A percentile compares a stretch with the other conserved stretches of the same genome.
phyloP scores from a whole-genome alignment of 2,888 invertebrate species.

The Caenorhabditis sulstoni region DNA sequence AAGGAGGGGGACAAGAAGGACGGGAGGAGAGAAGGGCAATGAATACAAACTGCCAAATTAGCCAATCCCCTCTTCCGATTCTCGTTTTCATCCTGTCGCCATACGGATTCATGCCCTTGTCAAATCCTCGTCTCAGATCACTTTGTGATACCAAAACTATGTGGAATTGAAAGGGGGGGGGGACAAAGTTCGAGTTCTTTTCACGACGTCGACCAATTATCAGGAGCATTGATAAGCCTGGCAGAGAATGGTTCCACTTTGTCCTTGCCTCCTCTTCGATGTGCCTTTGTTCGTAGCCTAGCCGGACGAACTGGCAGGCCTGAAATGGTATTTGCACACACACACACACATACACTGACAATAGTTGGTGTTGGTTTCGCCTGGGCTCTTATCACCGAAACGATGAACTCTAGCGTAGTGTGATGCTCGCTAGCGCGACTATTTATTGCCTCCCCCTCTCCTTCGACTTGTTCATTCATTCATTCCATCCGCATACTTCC shows the following conservation, averaged over 20 bases:
- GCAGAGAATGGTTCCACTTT: constrained; percentile 26
- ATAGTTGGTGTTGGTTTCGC: background rate
- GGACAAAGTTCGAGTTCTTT: constrained; percentile 3
- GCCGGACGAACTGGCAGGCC: too few species aligned
- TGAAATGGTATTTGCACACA: constrained; percentile 13
- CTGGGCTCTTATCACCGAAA: constrained; percentile 27
- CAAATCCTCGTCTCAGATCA: too few species aligned
- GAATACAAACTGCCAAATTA: constrained; percentile 34
- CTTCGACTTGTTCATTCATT: constrained; percentile 16
- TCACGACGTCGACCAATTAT: constrained; percentile 24
- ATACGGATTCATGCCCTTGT: constrained; percentile 1
- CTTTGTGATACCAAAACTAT: too few species aligned
- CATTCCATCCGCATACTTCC: background rate
- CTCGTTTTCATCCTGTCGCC: background rate
- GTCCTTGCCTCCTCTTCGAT: constrained; percentile 6
- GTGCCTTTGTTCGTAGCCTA: constrained; percentile 19
- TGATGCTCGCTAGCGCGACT: constrained; percentile 17
- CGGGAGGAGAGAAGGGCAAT: background rate
- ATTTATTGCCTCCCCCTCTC: constrained; percentile 27
- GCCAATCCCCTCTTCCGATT: constrained; percentile 6
- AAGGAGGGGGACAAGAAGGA: constrained; percentile 24
- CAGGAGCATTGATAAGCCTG: background rate
- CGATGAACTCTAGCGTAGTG: constrained; percentile 51
- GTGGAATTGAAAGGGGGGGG: too few species aligned
- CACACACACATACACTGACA: background rate